These are phyloP conservation scores for Phodopus roborovskii DNA, from an alignment of 2,113 vertebrate species.

Conservation along the genomic window DNA sequence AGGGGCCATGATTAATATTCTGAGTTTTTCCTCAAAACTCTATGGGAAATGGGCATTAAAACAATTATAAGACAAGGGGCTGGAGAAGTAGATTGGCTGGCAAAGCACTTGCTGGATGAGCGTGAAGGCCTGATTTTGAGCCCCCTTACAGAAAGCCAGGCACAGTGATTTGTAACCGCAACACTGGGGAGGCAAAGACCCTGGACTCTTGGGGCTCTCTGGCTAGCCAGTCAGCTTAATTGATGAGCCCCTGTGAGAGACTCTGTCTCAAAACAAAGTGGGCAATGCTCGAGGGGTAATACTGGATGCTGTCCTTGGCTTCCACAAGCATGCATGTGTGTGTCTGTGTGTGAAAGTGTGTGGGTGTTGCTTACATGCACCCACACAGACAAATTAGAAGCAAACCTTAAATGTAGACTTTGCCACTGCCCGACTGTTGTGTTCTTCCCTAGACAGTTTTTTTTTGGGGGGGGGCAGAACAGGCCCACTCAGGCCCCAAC, in stretches of 20 bases:
- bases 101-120: not conserved
- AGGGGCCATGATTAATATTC: slow-evolving; percentile 23
- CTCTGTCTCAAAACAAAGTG: not conserved
- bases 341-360: not conserved
- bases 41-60: not conserved
- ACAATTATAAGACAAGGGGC: not conserved
- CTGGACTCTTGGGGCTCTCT: too few relatives aligned
- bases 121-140: not conserved
- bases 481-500: not conserved
- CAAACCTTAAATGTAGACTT: not conserved
- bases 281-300: not conserved
- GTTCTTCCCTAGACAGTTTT: not conserved
- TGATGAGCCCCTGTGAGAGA: not conserved
- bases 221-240: not conserved
- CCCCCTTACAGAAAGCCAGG: not conserved
- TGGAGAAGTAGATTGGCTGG: not conserved
- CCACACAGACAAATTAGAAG: not conserved
- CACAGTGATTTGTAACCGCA: not conserved
- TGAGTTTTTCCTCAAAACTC: slow-evolving; percentile 15
- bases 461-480: not conserved
- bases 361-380: too few relatives aligned
- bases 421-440: too few relatives aligned
- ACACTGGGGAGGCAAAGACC: not conserved
- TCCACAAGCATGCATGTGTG: not conserved
- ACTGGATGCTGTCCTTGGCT: not conserved